A percentile compares a stretch with the other conserved stretches of the same genome.
Conservation (phyloP, 2,113 vertebrate genomes). For the Oceanites oceanicus region DNA sequence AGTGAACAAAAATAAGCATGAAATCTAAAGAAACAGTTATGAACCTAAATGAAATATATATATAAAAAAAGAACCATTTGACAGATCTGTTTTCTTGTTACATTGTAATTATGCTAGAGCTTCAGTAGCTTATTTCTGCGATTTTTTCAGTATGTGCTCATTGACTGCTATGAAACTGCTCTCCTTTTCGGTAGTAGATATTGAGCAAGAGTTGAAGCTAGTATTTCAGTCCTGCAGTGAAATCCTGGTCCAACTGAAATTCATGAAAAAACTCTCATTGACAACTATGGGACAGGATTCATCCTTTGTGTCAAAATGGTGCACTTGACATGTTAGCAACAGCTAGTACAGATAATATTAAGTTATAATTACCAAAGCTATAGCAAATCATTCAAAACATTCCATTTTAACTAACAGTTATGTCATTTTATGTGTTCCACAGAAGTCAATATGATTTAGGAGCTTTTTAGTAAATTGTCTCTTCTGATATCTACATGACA, state of each 20-base stretch:
- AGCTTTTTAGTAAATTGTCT: neutral
- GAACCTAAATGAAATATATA: neutral
- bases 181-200: neutral
- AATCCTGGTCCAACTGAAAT: neutral
- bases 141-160: neutral
- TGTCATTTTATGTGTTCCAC: neutral
- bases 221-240: neutral
- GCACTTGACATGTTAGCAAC: neutral
- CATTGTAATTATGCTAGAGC: neutral
- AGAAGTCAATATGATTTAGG: neutral
- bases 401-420: neutral
- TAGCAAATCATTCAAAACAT: neutral
- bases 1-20: neutral
- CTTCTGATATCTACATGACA: neutral
- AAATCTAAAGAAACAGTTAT: neutral
- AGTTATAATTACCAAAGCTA: neutral
- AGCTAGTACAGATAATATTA: neutral
- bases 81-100: neutral
- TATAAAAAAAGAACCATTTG: neutral
- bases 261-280: neutral
- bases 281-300: neutral
- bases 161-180: neutral
- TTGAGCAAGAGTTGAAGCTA: neutral
- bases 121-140: neutral
- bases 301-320: neutral